Base-by-base conservation (phyloP, 2,113 vertebrate species). In the Aramus guarauna region DNA sequence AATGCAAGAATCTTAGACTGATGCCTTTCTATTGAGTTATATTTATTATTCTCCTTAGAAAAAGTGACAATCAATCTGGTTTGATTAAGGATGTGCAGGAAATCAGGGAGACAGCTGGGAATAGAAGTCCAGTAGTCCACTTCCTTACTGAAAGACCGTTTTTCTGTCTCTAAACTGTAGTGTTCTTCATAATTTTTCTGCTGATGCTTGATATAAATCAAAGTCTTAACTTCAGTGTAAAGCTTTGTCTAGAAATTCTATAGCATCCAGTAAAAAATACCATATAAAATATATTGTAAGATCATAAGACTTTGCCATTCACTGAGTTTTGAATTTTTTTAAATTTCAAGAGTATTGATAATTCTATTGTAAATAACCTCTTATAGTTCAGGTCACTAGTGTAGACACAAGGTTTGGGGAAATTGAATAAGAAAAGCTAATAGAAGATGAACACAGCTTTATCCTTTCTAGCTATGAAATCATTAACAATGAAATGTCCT, bases 281-380 rank as follows among this genome's bases (percentile, higher is more conserved):
- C 53, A 5, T 79, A 39, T 69, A 93, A 91, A 96, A 95, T 63
- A 52, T 43, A 74, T 82, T 74, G 79, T 95, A 66, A 93, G 76
- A 88, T 78, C 78, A 79, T 86, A 92, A 94, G 64, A 75, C 47
- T 93, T 98, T 98, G 94, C 93, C 91, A 97, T 98, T 96, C 97
- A 92, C 85, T 93, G 93, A 82, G 97, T 98, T 98, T 95, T 97
- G 96, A 98, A 98, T 98, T 98, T 98, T 98, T 98, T 98, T 96
- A 98, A 98, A 98, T 98, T 98, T 96, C 62, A 98, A 97, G 90
- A 98, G 95, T 97, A 97, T 96, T 96, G 94, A 96, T 99, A 99
- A 99, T 99, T 98, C 97, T 96, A 98, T 99, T 99, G 97, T 97
- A 94, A 91, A 96, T 98, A 98, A 98, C 98, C 98, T 99, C 97